Base-by-base conservation (phyloP, 2,888 invertebrate species). In the Apodemia zela region DNA sequence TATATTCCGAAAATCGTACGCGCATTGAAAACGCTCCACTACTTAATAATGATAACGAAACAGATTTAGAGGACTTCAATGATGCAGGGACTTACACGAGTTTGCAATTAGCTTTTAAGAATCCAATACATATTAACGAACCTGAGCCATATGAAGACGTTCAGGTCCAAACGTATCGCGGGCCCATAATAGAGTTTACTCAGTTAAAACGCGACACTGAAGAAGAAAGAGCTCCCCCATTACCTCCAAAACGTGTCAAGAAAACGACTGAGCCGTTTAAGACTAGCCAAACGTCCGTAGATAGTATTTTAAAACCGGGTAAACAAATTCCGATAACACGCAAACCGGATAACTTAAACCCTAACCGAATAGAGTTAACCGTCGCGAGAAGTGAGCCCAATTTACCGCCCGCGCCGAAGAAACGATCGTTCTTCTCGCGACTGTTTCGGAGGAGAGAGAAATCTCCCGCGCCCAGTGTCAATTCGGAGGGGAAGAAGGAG, bases 21-120 rank as follows among this genome's bases (percentile, higher is more conserved):
- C 93, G 95, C 1, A 80, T 95, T 18, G 82, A 89, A 54, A 92
- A 92, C 69, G 92, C 89, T 5, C 73, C 83, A 13, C 67, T 76
- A 0, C 66, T 78, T 8, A n/a, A n/a, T 21, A 76, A 81, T 51
- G 84, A 84, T n/a, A 75, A 73, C 54, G 81, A 87, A 11, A 86
- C 92, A 80, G 94, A 94, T 58, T 72, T 67, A 17, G 95, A 94
- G 54, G 94, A 94, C 51, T 96, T 96, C 68, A 94, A 95, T 75
- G 97, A 97, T 74, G 93, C 95, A 42, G 95, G 95, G 65, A 96
- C 96, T 0, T 97, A 97, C 75, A 95, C 96, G 0, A 97, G 97
- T 76, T 85, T 97, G 62, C 97, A 97, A 77, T 92, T 96, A 76
- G 97, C 97, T 0, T 97, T 97, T 87, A 96, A 95, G 81, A 97